A percentile compares a stretch with the other conserved stretches of the same genome.
These are phyloP conservation scores for Cherax quadricarinatus DNA, from an alignment of 1,140 invertebrate genomes.

Conservation along the genomic window DNA sequence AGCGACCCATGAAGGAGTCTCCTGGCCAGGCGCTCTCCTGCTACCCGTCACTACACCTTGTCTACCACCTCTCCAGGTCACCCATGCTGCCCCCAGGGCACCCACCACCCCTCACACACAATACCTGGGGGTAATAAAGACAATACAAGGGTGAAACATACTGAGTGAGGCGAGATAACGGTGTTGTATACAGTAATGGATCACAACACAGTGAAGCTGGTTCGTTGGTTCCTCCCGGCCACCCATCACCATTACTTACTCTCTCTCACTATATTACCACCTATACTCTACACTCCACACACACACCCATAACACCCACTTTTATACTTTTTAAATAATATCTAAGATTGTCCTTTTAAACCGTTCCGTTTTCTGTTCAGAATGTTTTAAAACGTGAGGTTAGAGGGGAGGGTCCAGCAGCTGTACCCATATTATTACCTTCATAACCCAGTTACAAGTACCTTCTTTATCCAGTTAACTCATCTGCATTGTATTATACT, in stretches of 20 bases:
- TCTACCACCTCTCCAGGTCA: background rate
- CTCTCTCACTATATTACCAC: too few relatives aligned
- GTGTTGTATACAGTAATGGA: background rate
- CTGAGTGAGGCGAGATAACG: background rate
- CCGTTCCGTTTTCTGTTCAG: slow-evolving; percentile 49
- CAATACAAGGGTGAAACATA: background rate
- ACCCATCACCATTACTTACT: too few relatives aligned
- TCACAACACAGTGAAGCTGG: slow-evolving; percentile 21
- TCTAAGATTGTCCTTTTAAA: slow-evolving; percentile 47
- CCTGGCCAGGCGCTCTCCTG: background rate
- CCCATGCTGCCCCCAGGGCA: background rate
- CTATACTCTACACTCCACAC: too few relatives aligned
- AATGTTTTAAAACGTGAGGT: background rate
- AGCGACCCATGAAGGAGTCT: slow-evolving; percentile 20
- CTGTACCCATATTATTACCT: background rate
- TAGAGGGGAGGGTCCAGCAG: background rate
- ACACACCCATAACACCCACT: too few relatives aligned
- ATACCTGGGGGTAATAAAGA: background rate
- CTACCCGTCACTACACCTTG: background rate
- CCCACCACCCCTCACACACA: background rate
- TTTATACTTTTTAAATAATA: background rate
- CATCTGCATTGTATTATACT: background rate
- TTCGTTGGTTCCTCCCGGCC: slow-evolving; percentile 32
- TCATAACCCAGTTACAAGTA: background rate
- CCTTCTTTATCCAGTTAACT: background rate